Base-by-base conservation (phyloP, 2,888 invertebrate species). In the Scaptodrosophila latifasciaeformis region DNA sequence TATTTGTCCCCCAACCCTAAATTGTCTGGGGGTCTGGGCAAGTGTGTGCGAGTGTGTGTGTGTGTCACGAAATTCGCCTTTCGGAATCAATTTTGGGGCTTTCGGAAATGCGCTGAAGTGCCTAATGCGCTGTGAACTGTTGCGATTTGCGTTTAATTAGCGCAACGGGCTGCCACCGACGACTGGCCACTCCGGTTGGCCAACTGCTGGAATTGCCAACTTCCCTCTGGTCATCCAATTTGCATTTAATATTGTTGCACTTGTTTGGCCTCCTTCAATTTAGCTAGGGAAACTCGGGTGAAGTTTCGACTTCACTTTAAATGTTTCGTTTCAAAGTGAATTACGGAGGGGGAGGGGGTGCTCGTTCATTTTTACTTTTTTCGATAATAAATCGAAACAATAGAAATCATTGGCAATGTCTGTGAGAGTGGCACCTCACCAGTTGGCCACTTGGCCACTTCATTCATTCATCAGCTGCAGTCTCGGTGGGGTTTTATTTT, bases 331-430 rank as follows among this genome's bases (percentile, higher is more conserved):
- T 7, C 12, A 12, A 9, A 4, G 10, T 10, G 9, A 34, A 9
- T 0, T 39, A 4, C 24, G 18, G 49, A 7, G 19, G 42, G 29
- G 7, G 21, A 9, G 31, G 48, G 3, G 37, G 15, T 19, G 44
- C 66, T 77, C 77, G 69, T 74, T 74, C 72, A 79, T 66, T 68
- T 79, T 69, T 80, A 74, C 74, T 49, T 60, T 57, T 72, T 57
- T 18, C 55, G 57, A 59, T 57, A 58, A 79, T 74, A 74, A 74
- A 74, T 74, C 35, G 72, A 48, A 40, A 21, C 37, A 37, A 37
- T 17, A 15, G 17, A 17, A 10, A 18, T 35, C 31, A 9, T 31
- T 6, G 34, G 5, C 3, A 15, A 15, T 10, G 30, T 9, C 5
- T 31, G 10, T 30, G 2, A 1, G 15, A 15, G 10, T 34, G 34